A percentile compares a stretch with the other conserved stretches of the same genome.
These are phyloP conservation scores for Pomatorhinus ruficollis DNA, from an alignment of 2,113 vertebrate species.

Conservation along the genomic window DNA sequence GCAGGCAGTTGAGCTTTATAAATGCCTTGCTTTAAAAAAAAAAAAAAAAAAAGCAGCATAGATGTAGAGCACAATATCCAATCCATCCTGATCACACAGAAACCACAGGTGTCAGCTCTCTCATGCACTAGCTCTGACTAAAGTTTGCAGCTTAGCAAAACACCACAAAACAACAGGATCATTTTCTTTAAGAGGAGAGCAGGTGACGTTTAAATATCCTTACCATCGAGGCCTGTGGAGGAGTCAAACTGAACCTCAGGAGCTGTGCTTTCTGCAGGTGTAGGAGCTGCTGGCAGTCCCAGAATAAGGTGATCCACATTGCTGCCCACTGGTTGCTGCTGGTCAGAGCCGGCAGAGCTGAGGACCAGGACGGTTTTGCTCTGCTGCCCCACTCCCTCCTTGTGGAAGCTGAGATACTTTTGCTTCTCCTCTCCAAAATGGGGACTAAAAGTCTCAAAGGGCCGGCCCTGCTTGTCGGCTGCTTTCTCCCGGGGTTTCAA, in stretches of 20 bases:
- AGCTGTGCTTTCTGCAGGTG: background rate
- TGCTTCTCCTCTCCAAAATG: constrained; percentile 53
- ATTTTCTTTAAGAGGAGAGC: background rate
- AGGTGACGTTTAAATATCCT: constrained; percentile 12
- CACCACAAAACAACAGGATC: background rate
- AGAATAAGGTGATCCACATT: background rate
- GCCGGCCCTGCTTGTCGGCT: constrained; percentile 43
- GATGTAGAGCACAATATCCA: background rate
- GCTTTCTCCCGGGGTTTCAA: constrained; percentile 31
- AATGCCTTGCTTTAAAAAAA: background rate
- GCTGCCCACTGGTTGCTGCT: background rate
- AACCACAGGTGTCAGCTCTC: background rate
- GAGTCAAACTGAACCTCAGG: constrained; percentile 5
- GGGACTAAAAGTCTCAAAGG: constrained; percentile 75
- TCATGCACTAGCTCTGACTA: background rate
- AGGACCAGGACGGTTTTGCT: background rate
- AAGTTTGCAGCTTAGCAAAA: background rate
- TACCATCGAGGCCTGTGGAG: constrained; percentile 33
- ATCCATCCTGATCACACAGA: background rate
- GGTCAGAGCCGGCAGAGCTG: constrained; percentile 25
- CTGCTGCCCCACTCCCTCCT: background rate
- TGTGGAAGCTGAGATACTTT: background rate
- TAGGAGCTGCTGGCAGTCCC: background rate
- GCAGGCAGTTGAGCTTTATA: background rate
- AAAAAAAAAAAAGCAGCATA: background rate